Evolutionary conservation across 1,140 invertebrate species (phyloP), one percentile per base, ranked within the genome.

Genomic region (Euglossa dilemma): DNA sequence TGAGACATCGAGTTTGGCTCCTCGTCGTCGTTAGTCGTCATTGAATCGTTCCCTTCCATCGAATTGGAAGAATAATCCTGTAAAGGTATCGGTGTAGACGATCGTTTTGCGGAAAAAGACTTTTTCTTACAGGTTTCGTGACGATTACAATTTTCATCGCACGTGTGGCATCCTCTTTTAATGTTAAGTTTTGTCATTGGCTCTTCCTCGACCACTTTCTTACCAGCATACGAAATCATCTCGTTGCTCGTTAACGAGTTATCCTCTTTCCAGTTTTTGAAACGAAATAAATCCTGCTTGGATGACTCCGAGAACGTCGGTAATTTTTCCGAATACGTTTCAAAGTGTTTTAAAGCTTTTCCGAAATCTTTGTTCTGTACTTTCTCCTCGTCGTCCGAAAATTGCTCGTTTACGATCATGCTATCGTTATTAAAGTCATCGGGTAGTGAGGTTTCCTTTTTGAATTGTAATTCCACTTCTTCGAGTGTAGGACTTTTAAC

Each of bases 381-480:
- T 12, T 85, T 83, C 2, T 88, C 85, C 1, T 87, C 80, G 1
- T 89, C 89, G 2, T 80, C 85, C 0, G 76, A 64, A 4, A 77
- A 20, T 12, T 80, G 72, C 36, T 83, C 85, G 0, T 88, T 80
- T 11, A 81, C 3, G 25, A 59, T 14, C 43, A 61, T 78, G 7
- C 73, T 77, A 0, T 90, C 87, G 4, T 89, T 80, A 4, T 36
- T 87, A 9, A 72, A 45, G 25, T 86, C 85, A 0, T 80, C 85
- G 0, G 84, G 52, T 0, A 84, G 63, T 4, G 91, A 86, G 28
- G 85, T 83, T 4, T 85, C 84, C 63, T 87, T 84, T 61, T 84
- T 89, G 57, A 94, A 94, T 57, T 93, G 88, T 5, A 91, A 20
- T 9, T 94, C 93, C 7, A 92, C 47, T 47, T 94, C 88, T 52